These are phyloP conservation scores for Nothoprocta perdicaria DNA, from an alignment of 2,113 vertebrate species.

Conservation along the genomic window DNA sequence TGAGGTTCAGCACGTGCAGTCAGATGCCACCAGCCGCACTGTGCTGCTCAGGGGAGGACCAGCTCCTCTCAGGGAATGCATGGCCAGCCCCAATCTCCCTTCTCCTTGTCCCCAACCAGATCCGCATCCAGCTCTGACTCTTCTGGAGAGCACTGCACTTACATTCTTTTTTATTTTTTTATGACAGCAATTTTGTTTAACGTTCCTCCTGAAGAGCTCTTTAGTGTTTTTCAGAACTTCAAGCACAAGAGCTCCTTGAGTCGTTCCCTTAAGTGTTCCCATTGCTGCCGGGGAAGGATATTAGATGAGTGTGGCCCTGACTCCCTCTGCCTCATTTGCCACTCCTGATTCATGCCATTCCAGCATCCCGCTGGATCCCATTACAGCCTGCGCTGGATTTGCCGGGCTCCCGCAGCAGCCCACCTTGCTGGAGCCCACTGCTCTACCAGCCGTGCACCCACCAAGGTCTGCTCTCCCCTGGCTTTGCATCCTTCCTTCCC, in stretches of 20 bases:
- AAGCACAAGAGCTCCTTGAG: constrained; percentile 34
- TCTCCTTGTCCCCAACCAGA: not conserved
- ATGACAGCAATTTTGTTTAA: constrained; percentile 9
- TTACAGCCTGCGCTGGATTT: not conserved
- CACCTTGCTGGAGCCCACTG: not conserved
- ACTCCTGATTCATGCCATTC: constrained; percentile 31
- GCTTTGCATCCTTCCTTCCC: not conserved
- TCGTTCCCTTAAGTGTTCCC: constrained; percentile 33
- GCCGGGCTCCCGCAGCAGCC: not conserved
- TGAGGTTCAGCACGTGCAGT: not conserved
- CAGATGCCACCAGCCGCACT: not conserved
- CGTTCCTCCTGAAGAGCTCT: not conserved
- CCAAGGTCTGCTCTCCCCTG: not conserved
- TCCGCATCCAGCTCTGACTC: fast-evolving
- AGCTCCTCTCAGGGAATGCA: not conserved
- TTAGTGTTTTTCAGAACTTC: constrained; percentile 14
- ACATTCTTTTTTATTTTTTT: fast-evolving
- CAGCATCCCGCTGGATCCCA: constrained; percentile 5
- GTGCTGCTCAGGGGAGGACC: not conserved
- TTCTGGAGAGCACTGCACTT: not conserved
- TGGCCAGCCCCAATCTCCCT: not conserved
- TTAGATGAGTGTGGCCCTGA: constrained; percentile 32
- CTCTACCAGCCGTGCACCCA: not conserved
- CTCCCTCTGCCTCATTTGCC: constrained; percentile 51
- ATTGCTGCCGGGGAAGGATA: not conserved